phyloP scores from a whole-genome alignment of 2,113 vertebrate genomes.

The Coregonus clupeaformis region DNA sequence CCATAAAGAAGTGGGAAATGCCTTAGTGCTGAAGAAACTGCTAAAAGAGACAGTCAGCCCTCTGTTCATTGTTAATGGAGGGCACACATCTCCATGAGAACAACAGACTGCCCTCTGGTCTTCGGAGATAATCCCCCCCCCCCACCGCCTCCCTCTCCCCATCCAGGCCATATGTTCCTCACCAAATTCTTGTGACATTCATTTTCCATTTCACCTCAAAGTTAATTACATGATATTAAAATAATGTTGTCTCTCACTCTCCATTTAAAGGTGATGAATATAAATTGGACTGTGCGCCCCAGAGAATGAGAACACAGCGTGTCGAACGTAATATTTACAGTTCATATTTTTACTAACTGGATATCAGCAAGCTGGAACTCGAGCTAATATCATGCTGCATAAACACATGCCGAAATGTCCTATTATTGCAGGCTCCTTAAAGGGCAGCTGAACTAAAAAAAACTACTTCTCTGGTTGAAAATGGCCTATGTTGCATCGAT shows the following conservation, averaged over 20 bases:
- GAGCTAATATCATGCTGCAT: not conserved
- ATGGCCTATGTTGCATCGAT: too few relatives aligned
- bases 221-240: conserved; percentile 51
- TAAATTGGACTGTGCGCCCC: not conserved
- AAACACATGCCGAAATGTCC: not conserved
- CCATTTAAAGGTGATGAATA: conserved; percentile 16
- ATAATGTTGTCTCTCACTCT: conserved; percentile 1
- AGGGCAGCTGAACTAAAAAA: too few relatives aligned
- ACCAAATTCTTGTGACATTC: conserved; percentile 10
- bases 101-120: conserved; percentile 36
- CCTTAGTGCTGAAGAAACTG: not conserved
- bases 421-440: not conserved
- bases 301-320: not conserved
- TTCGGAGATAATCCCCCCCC: conserved; percentile 53
- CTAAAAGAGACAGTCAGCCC: not conserved
- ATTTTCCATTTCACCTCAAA: conserved; percentile 38
- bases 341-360: not conserved
- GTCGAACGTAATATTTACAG: not conserved
- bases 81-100: conserved; percentile 51
- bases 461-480: too few relatives aligned
- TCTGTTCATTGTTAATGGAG: conserved; percentile 64
- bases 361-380: not conserved
- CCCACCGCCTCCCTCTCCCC: not conserved
- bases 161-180: conserved; percentile 33
- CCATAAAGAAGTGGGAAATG: conserved; percentile 4